Evolutionary conservation across 2,113 vertebrate species (phyloP).

Genomic region (Lynx canadensis): DNA sequence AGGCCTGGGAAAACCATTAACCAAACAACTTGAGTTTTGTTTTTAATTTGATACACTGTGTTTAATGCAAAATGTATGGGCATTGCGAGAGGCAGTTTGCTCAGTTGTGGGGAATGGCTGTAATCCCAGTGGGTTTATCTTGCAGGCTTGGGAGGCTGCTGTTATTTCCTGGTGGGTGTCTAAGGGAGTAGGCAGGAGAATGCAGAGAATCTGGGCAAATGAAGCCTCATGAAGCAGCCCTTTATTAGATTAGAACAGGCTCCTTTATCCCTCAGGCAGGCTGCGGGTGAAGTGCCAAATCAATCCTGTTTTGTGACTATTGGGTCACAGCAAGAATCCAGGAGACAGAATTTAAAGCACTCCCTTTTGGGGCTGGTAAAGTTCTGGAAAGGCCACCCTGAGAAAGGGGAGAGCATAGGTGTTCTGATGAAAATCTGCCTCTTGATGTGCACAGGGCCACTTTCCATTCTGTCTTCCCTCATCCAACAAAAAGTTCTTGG

Average conservation of each 20-base stretch:
- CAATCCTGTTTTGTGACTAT: background rate
- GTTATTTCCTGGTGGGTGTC: constrained; percentile 78
- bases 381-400: background rate
- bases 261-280: constrained; percentile 53
- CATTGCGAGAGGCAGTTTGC: background rate
- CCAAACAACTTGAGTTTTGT: constrained; percentile 62
- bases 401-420: background rate
- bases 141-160: background rate
- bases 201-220: constrained; percentile 69
- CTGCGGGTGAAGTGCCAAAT: constrained; percentile 58
- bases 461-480: background rate
- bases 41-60: constrained; percentile 67
- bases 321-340: constrained; percentile 40
- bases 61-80: constrained; percentile 64
- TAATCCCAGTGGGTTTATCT: constrained; percentile 55
- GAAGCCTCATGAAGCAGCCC: constrained; percentile 54
- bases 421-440: background rate
- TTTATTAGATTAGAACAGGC: constrained; percentile 73
- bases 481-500: background rate
- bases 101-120: constrained; percentile 29
- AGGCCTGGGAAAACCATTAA: constrained; percentile 67
- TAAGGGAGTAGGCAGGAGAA: constrained; percentile 72
- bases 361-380: background rate
- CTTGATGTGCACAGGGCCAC: background rate
- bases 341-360: constrained; percentile 49